Evolutionary conservation across 2,797 vertebrate genomes (phyloP).

Genomic region (Atherinosoma microstoma): DNA sequence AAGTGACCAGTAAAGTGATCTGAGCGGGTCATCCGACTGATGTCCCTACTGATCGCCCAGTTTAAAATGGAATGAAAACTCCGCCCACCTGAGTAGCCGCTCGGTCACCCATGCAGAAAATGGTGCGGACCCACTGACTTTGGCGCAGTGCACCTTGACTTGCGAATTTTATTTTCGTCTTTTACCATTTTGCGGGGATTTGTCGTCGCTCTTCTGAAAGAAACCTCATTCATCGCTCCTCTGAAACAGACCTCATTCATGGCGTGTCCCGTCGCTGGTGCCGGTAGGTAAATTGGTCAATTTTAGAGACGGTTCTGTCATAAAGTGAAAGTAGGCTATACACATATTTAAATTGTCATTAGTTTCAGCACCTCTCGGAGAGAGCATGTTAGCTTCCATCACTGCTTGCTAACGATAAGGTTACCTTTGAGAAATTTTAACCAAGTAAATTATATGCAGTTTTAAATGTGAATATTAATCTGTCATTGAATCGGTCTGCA

Average conservation of each 20-base stretch:
- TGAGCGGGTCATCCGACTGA: too few species aligned
- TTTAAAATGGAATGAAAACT: too few species aligned
- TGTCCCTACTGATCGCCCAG: too few species aligned
- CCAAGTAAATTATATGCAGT: too few species aligned
- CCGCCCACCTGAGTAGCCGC: too few species aligned
- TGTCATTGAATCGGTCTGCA: not conserved
- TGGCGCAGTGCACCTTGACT: not conserved
- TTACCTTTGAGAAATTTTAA: not conserved
- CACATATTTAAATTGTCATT: not conserved
- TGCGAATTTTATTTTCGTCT: not conserved
- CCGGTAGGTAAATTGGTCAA: slow-evolving; percentile 56
- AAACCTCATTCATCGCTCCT: not conserved
- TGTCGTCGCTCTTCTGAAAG: too few species aligned
- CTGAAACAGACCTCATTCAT: slow-evolving; percentile 45
- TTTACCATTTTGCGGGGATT: not conserved
- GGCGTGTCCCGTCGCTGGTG: slow-evolving; percentile 65
- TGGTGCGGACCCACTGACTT: too few species aligned
- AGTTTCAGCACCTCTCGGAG: not conserved
- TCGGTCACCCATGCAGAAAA: too few species aligned
- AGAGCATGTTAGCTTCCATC: not conserved
- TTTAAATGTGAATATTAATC: too few species aligned
- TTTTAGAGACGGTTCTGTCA: not conserved
- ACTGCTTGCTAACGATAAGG: not conserved
- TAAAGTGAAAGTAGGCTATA: not conserved
- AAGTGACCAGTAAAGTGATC: too few species aligned